phyloP scores from a whole-genome alignment of 2,888 invertebrate species.

The Hypolimnas misippus region DNA sequence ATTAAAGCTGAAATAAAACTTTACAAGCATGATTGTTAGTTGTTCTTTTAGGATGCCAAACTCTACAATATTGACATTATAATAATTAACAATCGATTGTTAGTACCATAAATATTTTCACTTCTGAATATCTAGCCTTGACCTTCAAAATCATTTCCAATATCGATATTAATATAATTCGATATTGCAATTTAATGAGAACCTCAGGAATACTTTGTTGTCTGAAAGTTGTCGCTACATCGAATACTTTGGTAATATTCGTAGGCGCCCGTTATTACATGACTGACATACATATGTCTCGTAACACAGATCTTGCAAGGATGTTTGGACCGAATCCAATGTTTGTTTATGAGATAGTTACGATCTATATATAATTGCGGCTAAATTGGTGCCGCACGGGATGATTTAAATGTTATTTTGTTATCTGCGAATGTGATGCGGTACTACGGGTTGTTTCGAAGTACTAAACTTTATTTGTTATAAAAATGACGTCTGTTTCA shows the following conservation, averaged over 20 bases:
- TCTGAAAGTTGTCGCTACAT: neutral
- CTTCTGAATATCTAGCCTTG: constrained; percentile 8
- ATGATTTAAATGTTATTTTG: constrained; percentile 31
- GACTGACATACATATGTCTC: constrained; percentile 36
- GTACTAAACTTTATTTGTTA: constrained; percentile 24
- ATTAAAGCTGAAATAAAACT: too few species aligned
- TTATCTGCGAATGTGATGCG: constrained; percentile 31
- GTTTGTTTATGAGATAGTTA: constrained; percentile 60
- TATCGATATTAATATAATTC: neutral
- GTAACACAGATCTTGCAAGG: constrained; percentile 46
- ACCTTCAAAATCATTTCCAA: constrained; percentile 5
- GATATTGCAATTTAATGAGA: neutral
- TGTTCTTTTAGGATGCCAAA: too few species aligned
- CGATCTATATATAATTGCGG: constrained; percentile 52
- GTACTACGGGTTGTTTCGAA: constrained; percentile 20
- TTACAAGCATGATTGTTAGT: too few species aligned
- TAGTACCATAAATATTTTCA: neutral
- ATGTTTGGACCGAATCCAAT: constrained; percentile 69
- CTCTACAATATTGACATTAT: too few species aligned
- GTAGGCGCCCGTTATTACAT: constrained; percentile 30
- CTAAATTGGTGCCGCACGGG: constrained; percentile 34
- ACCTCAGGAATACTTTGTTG: neutral
- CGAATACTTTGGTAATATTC: constrained; percentile 13
- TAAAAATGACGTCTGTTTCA: constrained; percentile 51
- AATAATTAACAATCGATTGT: neutral